These are phyloP conservation scores for Psammodynastes pulverulentus DNA, from an alignment of 2,113 vertebrate genomes.

Conservation along the genomic window DNA sequence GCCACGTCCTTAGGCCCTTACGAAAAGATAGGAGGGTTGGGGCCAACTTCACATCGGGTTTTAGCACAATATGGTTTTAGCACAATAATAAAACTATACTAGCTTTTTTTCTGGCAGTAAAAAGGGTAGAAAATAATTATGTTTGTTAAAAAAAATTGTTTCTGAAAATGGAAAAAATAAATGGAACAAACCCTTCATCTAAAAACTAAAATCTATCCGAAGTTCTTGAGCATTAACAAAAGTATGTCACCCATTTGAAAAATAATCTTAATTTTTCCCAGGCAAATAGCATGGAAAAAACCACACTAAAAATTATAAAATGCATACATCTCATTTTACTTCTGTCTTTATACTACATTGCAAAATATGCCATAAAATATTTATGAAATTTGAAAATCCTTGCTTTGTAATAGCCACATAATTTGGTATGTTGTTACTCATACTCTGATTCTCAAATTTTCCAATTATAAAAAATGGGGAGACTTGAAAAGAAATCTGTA, in stretches of 20 bases:
- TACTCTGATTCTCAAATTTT: neutral
- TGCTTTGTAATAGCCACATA: neutral
- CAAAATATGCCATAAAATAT: neutral
- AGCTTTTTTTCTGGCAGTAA: slow-evolving; percentile 35
- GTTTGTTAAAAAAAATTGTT: neutral
- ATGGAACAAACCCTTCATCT: neutral
- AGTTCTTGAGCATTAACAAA: neutral
- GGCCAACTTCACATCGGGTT: neutral
- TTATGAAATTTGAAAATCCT: neutral
- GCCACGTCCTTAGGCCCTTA: neutral
- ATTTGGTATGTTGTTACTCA: neutral
- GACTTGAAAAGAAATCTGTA: neutral
- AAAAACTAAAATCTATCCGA: slow-evolving; percentile 19
- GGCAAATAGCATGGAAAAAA: neutral
- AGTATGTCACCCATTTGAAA: slow-evolving; percentile 3
- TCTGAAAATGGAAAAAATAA: slow-evolving; percentile 29
- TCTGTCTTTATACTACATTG: neutral
- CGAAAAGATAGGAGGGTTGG: neutral
- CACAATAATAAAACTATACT: slow-evolving; percentile 8
- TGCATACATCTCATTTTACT: neutral
- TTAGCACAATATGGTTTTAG: neutral
- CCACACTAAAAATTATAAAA: neutral
- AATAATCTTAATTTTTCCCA: neutral
- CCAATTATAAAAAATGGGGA: neutral
- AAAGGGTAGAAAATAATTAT: neutral